Conservation (phyloP, 2,113 vertebrate species). For the Bos indicus region DNA sequence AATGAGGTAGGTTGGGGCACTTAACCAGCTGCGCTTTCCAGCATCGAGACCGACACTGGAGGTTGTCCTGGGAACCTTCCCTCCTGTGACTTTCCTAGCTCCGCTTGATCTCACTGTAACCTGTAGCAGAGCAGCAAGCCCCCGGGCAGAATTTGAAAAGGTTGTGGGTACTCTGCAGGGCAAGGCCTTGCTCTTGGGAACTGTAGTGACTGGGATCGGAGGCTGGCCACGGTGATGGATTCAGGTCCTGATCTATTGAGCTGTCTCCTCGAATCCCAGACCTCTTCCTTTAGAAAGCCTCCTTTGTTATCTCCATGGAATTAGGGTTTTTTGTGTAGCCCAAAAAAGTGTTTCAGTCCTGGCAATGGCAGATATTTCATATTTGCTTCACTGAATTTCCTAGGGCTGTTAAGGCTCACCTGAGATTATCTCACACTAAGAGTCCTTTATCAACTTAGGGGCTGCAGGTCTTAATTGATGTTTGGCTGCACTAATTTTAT, state of each 20-base stretch:
- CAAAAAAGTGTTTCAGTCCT: background rate
- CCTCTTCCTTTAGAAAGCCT: background rate
- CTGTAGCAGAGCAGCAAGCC: background rate
- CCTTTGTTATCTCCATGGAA: background rate
- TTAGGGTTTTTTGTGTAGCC: background rate
- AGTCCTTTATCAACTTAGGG: background rate
- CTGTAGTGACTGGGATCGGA: background rate
- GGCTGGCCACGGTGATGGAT: no score
- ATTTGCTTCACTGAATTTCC: background rate
- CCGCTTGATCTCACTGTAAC: background rate
- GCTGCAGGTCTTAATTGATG: background rate
- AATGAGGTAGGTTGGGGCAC: background rate
- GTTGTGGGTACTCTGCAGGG: no score
- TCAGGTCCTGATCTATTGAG: no score
- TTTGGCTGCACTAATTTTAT: background rate
- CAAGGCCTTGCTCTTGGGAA: background rate
- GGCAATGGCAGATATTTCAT: background rate
- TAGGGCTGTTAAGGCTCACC: background rate
- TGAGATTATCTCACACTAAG: background rate
- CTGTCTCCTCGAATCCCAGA: background rate
- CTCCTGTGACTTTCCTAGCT: background rate
- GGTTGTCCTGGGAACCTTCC: background rate
- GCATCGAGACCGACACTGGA: accelerated
- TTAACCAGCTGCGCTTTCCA: background rate
- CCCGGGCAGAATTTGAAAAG: no score